phyloP scores from a whole-genome alignment of 2,888 invertebrate genomes.

The Leptopilina syphax region DNA sequence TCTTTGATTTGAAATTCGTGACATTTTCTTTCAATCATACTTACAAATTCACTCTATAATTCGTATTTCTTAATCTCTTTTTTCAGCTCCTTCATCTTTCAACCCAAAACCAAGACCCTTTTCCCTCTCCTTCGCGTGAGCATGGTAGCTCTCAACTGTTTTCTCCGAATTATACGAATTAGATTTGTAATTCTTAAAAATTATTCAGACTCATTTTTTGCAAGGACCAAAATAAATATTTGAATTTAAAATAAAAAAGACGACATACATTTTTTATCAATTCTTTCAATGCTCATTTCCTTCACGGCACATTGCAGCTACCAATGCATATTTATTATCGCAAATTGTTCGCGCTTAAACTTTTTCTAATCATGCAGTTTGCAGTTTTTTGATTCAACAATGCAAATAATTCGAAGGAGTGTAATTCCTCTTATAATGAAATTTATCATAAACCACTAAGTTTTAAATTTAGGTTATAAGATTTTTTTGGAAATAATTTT shows the following conservation, averaged over 20 bases:
- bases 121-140: slow-evolving; percentile 79
- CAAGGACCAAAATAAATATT: neutral
- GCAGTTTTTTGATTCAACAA: slow-evolving; percentile 39
- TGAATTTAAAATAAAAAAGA: neutral
- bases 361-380: slow-evolving; percentile 23
- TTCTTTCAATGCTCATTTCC: no score
- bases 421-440: slow-evolving; percentile 26
- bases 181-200: neutral
- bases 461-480: slow-evolving; percentile 14
- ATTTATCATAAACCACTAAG: slow-evolving; percentile 25
- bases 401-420: slow-evolving; percentile 42
- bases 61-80: slow-evolving; percentile 74
- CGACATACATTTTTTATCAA: no score
- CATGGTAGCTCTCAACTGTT: slow-evolving; percentile 74
- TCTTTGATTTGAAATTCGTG: neutral
- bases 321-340: neutral
- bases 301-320: neutral
- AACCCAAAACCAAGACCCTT: slow-evolving; percentile 81
- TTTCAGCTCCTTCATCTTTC: slow-evolving; percentile 81
- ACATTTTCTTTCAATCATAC: neutral
- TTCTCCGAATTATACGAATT: slow-evolving; percentile 50
- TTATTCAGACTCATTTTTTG: neutral
- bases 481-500: slow-evolving; percentile 31
- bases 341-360: slow-evolving; percentile 8
- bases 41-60: slow-evolving; percentile 62